Base-by-base conservation (phyloP, 2,113 vertebrate genomes). In the Cnemophilus loriae region DNA sequence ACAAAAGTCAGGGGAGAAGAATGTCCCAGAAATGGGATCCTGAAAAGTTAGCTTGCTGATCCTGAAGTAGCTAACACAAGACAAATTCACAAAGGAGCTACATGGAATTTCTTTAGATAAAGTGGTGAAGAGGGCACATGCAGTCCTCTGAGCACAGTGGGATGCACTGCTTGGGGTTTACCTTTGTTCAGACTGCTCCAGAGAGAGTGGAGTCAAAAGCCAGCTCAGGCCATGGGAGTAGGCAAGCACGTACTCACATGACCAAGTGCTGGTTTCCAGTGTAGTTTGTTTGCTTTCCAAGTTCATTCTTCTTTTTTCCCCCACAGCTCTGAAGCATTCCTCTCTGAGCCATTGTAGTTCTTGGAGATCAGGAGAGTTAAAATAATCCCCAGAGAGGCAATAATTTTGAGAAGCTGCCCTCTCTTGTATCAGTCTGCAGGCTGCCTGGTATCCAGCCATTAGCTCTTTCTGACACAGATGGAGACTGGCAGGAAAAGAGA, bases 221-320 rank as follows among this genome's bases (percentile, higher is more conserved):
- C n/a, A 19, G 1, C 18, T 87, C 39, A 47, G 22, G 60, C 27
- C 12, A 13, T 8, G 82, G 39, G 26, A 74, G 32, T 7, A 56
- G 56, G 22, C 1, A 21, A 56, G 30, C 11, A 64, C 0, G 0
- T 33, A 37, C 6, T 33, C 3, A 1, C 8, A 11, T 19, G 44
- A 70, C 32, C 33, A 67, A 68, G 17, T 6, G 13, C 12, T 50
- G 33, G 21, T 44, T 89, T 87, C 81, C 77, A 77, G 42, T 4
- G 5, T 19, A 30, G 33, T 33, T n/a, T 68, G 10, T 85, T 67
- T 69, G 16, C 60, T 79, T 55, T 55, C 42, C 71, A 9, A n/a
- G 10, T 6, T 32, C 7, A 1, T 50, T 79, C 19, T 59, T 41
- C 4, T 55, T 28, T 24, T 76, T 46, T 26, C 0, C 2, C 10